These are phyloP conservation scores for Microdon myrmicae DNA, from an alignment of 2,888 invertebrate genomes.

Conservation along the genomic window DNA sequence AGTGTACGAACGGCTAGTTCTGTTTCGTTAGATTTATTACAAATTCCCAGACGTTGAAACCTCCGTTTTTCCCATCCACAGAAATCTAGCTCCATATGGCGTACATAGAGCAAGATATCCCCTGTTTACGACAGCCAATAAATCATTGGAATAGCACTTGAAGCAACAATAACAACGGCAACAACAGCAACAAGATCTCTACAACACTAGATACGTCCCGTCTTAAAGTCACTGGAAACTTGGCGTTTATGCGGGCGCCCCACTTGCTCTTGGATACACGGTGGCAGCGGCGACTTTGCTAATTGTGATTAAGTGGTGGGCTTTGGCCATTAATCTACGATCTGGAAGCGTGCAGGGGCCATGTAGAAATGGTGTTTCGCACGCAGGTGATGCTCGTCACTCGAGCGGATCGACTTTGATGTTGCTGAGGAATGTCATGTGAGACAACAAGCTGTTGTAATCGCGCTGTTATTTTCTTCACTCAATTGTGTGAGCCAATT, in stretches of 20 bases:
- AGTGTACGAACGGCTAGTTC: slow-evolving; percentile 8
- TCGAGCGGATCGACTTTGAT: too few relatives aligned
- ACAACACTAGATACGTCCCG: neutral
- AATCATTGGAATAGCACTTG: slow-evolving; percentile 33
- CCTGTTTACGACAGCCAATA: slow-evolving; percentile 38
- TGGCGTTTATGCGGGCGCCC: slow-evolving; percentile 1
- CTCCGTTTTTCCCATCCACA: slow-evolving; percentile 23
- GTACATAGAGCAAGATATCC: slow-evolving; percentile 22
- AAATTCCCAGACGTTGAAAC: slow-evolving; percentile 43
- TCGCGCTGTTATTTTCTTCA: slow-evolving; percentile 23
- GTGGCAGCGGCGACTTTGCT: too few relatives aligned
- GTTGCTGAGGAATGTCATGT: too few relatives aligned
- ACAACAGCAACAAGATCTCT: neutral
- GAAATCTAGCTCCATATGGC: too few relatives aligned
- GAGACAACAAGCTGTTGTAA: slow-evolving; percentile 27
- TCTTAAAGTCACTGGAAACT: slow-evolving; percentile 22
- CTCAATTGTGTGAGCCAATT: slow-evolving; percentile 40
- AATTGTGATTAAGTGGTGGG: slow-evolving; percentile 50
- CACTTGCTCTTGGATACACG: slow-evolving; percentile 22
- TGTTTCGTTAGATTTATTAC: slow-evolving; percentile 25
- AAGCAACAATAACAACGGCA: slow-evolving; percentile 10
- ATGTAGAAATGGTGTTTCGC: slow-evolving; percentile 10
- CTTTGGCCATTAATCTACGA: slow-evolving; percentile 49
- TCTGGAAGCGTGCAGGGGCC: slow-evolving; percentile 1
- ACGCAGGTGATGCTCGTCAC: too few relatives aligned